Percentiles rank a stretch among this genome's conserved stretches.
Evolutionary conservation across 1,140 invertebrate species (phyloP).

Genomic region (Drosophila busckii): DNA sequence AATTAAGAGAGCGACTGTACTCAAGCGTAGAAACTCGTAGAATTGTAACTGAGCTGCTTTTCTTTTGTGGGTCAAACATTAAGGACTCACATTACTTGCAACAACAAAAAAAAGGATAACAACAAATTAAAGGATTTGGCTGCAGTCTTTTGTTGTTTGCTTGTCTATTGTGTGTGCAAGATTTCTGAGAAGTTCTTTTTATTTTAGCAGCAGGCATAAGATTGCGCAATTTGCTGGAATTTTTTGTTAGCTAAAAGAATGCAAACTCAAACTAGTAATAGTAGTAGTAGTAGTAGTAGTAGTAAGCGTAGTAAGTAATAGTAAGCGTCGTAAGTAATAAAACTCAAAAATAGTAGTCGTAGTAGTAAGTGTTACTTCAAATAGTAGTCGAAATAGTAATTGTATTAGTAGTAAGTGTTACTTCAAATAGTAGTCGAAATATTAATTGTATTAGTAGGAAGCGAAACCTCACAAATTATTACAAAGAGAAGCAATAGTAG

Average conservation of each 20-base stretch:
- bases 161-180: conserved; percentile 27
- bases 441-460: too few relatives aligned
- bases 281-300: neutral
- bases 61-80: conserved; percentile 10
- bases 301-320: conserved; percentile 29
- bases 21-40: neutral
- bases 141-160: conserved; percentile 26
- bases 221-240: conserved; percentile 47
- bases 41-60: conserved; percentile 2
- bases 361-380: conserved; percentile 27
- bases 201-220: conserved; percentile 26
- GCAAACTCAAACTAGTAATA: too few relatives aligned
- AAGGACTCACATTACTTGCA: conserved; percentile 41
- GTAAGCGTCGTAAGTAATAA: too few relatives aligned
- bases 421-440: conserved; percentile 9
- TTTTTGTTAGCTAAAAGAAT: too few relatives aligned
- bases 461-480: neutral
- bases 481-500: too few relatives aligned
- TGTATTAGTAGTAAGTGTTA: conserved; percentile 16
- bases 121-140: conserved; percentile 59
- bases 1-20: conserved; percentile 26
- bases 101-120: conserved; percentile 57
- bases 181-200: conserved; percentile 38
- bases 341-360: neutral
- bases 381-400: too few relatives aligned